These are phyloP conservation scores for Sicus ferrugineus DNA, from an alignment of 2,888 invertebrate genomes.

Conservation along the genomic window DNA sequence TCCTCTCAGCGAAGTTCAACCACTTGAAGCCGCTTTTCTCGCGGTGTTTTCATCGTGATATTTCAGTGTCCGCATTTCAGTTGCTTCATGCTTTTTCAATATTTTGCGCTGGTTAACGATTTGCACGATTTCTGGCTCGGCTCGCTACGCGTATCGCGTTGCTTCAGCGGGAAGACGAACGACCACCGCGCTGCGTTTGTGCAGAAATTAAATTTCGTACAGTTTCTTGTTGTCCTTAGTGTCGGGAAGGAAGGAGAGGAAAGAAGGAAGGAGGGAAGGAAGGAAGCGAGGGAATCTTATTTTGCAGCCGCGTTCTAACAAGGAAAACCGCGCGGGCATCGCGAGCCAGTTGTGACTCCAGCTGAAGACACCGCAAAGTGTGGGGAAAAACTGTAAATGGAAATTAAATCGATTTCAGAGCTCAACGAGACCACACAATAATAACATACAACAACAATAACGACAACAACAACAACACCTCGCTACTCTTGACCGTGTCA, in stretches of 20 bases:
- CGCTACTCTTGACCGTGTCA: neutral
- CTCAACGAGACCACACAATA: neutral
- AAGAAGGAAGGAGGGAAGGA: no score
- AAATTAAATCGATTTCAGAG: neutral
- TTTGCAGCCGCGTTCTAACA: no score
- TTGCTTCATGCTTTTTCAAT: neutral
- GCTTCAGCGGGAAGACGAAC: neutral
- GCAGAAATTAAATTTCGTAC: constrained; percentile 8
- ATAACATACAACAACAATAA: neutral
- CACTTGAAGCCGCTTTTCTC: no score
- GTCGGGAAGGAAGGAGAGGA: neutral
- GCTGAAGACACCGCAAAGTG: neutral
- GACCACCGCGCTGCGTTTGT: neutral
- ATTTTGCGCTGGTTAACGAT: constrained; percentile 6
- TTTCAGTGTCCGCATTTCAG: neutral
- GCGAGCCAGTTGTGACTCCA: no score
- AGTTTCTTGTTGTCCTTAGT: neutral
- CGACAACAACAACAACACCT: no score
- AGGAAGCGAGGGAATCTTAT: no score
- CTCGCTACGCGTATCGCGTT: neutral
- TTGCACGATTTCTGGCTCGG: neutral
- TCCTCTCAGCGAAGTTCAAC: no score
- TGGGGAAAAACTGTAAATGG: neutral
- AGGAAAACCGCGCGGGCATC: no score
- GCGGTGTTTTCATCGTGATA: neutral